These are phyloP conservation scores for Macrosiphum euphorbiae DNA, from an alignment of 2,888 invertebrate genomes.

Conservation along the genomic window DNA sequence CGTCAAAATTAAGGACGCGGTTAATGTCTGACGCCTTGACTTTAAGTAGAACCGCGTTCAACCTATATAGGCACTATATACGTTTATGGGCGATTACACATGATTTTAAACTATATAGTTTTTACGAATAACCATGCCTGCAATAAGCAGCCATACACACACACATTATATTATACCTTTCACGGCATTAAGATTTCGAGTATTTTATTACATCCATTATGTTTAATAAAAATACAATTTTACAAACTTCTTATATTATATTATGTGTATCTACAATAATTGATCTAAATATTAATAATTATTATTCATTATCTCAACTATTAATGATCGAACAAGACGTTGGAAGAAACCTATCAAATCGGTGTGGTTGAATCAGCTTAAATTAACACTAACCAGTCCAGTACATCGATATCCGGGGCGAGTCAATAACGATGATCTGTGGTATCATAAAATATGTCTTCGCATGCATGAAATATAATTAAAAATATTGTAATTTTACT, in stretches of 20 bases:
- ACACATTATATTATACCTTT: not conserved
- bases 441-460: not conserved
- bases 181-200: not conserved
- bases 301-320: not conserved
- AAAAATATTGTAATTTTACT: not conserved
- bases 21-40: not conserved
- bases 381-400: not conserved
- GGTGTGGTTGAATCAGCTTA: not conserved
- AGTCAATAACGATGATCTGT: not conserved
- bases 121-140: not conserved
- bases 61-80: not conserved
- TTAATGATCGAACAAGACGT: not conserved
- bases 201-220: not conserved
- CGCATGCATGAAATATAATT: not conserved
- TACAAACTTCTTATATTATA: not conserved
- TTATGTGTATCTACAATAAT: not conserved
- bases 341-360: not conserved
- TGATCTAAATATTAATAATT: not conserved
- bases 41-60: not conserved
- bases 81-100: not conserved
- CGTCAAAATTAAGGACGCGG: not conserved
- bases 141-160: not conserved
- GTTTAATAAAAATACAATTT: fast-evolving
- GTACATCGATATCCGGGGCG: not conserved
- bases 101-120: not conserved